Evolutionary conservation across 2,797 vertebrate species (phyloP).

Genomic region (Clarias fuscus): DNA sequence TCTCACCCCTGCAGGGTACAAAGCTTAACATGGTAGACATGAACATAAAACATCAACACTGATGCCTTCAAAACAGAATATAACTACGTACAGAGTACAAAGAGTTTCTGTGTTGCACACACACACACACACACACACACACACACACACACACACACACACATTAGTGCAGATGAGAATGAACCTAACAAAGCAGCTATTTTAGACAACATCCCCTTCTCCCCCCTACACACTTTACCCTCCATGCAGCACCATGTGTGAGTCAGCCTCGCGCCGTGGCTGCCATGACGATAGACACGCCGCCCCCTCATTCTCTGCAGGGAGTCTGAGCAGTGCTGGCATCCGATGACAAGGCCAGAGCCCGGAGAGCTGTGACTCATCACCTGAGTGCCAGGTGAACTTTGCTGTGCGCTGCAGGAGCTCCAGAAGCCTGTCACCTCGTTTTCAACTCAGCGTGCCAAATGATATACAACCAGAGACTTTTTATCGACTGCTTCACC

Average conservation of each 20-base stretch:
- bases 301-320: constrained; percentile 45
- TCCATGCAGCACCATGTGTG: constrained; percentile 45
- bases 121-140: not conserved
- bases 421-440: constrained; percentile 52
- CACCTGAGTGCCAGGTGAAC: constrained; percentile 61
- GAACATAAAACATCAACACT: constrained; percentile 45
- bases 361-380: constrained; percentile 52
- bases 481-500: constrained; percentile 17
- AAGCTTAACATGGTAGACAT: constrained; percentile 56
- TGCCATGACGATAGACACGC: constrained; percentile 51
- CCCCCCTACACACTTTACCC: constrained; percentile 40
- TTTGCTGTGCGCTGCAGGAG: constrained; percentile 45
- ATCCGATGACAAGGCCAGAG: constrained; percentile 51
- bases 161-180: constrained; percentile 4
- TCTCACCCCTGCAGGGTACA: constrained; percentile 51
- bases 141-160: not conserved
- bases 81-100: not conserved
- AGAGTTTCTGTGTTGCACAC: constrained; percentile 8
- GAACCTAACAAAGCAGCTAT: constrained; percentile 33
- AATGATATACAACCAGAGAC: constrained; percentile 7
- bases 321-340: constrained; percentile 53
- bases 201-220: constrained; percentile 31
- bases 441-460: constrained; percentile 27
- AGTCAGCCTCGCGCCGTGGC: constrained; percentile 44
- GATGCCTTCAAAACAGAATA: constrained; percentile 36